Conservation (phyloP, 2,888 invertebrate genomes). For the Drosophila pseudotalamancana region DNA sequence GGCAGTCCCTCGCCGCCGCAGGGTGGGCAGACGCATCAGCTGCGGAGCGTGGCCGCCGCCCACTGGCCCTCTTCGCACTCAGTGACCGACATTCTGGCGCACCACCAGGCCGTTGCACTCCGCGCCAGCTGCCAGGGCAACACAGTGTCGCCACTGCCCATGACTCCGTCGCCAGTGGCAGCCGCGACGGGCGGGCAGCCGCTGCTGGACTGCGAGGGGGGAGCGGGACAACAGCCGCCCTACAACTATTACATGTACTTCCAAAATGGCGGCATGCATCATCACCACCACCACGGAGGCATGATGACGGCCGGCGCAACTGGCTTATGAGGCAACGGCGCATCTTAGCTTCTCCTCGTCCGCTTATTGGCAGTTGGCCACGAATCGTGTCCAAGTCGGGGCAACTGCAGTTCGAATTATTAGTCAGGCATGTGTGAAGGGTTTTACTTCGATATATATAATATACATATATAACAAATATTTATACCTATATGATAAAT, state of each 20-base stretch:
- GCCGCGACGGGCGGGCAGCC: conserved; percentile 67
- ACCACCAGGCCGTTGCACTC: conserved; percentile 83
- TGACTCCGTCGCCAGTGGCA: conserved; percentile 70
- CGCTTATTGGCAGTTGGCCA: conserved; percentile 30
- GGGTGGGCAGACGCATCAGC: conserved; percentile 79
- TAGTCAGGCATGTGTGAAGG: conserved; percentile 44
- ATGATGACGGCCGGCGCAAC: conserved; percentile 84
- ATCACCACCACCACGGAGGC: conserved; percentile 82
- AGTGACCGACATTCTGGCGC: conserved; percentile 86
- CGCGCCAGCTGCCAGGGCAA: conserved; percentile 83
- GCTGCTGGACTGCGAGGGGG: conserved; percentile 78
- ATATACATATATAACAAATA: conserved; percentile 4
- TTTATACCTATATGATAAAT: conserved; percentile 14
- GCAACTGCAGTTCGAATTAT: conserved; percentile 9
- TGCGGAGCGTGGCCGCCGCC: conserved; percentile 78
- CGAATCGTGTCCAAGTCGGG: conserved; percentile 28
- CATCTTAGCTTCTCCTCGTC: background rate
- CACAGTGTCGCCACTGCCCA: conserved; percentile 75
- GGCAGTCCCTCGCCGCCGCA: conserved; percentile 84
- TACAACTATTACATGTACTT: conserved; percentile 85
- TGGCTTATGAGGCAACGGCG: conserved; percentile 81
- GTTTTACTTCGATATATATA: conserved; percentile 38
- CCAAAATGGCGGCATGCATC: conserved; percentile 84
- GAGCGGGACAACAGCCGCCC: conserved; percentile 81
- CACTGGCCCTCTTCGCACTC: conserved; percentile 86